Evolutionary conservation across 2,888 invertebrate species (phyloP).

Genomic region (Myathropa florea): DNA sequence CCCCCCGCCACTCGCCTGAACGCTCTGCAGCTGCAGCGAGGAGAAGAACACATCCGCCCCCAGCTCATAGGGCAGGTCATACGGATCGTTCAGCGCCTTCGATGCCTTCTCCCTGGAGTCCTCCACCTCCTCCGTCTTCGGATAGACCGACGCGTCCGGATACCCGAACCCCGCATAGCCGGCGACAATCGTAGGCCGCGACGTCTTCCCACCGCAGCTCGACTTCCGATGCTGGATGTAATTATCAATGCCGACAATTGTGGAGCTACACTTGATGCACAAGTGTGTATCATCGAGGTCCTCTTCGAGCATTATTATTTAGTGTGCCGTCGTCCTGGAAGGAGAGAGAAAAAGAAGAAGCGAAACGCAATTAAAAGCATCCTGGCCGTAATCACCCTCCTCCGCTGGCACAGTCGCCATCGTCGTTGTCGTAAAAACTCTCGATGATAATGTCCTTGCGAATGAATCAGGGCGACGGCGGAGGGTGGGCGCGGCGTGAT

Average conservation of each 20-base stretch:
- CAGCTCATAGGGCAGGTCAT: conserved; percentile 83
- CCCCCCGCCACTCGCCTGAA: conserved; percentile 72
- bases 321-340: conserved; percentile 47
- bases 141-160: conserved; percentile 74
- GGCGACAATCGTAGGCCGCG: conserved; percentile 76
- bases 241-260: conserved; percentile 91
- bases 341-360: conserved; percentile 14
- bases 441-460: conserved; percentile 62
- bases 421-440: conserved; percentile 34
- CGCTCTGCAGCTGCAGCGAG: conserved; percentile 88
- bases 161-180: conserved; percentile 76
- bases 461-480: conserved; percentile 47
- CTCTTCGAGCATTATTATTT: conserved; percentile 79
- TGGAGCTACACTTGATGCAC: conserved; percentile 92
- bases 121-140: conserved; percentile 71
- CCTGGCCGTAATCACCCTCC: conserved; percentile 57
- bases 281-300: conserved; percentile 92
- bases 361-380: conserved; percentile 64
- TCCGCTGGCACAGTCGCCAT: conserved; percentile 22
- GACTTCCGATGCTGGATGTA: conserved; percentile 92
- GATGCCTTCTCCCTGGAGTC: conserved; percentile 76
- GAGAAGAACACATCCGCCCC: conserved; percentile 94
- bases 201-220: conserved; percentile 82
- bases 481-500: conserved; percentile 41
- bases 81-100: conserved; percentile 77